phyloP scores from a whole-genome alignment of 2,888 invertebrate species.

The Patella caerulea region DNA sequence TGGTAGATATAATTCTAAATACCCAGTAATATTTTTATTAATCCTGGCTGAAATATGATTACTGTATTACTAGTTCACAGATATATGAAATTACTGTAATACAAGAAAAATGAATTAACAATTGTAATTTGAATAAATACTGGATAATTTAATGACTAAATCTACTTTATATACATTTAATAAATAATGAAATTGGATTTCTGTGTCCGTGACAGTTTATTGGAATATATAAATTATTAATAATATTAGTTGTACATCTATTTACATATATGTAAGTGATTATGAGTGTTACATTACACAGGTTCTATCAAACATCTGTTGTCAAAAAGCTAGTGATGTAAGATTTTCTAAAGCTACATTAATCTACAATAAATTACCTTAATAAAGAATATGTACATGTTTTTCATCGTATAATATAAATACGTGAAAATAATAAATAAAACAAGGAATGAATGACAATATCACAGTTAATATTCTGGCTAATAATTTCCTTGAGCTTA shows the following conservation, averaged over 20 bases:
- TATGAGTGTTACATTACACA: not conserved
- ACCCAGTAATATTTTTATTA: too few species aligned
- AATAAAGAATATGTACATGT: too few species aligned
- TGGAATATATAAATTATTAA: not conserved
- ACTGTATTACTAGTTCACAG: too few species aligned
- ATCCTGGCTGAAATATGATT: too few species aligned
- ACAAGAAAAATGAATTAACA: too few species aligned
- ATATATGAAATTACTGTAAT: too few species aligned
- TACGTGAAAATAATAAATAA: not conserved
- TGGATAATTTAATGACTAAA: not conserved
- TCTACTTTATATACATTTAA: too few species aligned
- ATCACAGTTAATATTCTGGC: not conserved
- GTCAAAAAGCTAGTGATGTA: too few species aligned
- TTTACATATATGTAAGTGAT: conserved; percentile 9
- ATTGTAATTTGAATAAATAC: not conserved
- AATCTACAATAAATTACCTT: too few species aligned
- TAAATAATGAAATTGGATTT: conserved; percentile 2
- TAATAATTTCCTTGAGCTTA: conserved; percentile 4
- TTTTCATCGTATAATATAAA: too few species aligned
- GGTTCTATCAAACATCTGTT: not conserved
- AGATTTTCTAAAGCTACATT: too few species aligned
- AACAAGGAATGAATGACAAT: conserved; percentile 11
- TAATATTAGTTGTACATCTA: not conserved
- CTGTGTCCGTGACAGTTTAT: not conserved
- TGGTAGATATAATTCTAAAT: too few species aligned